Percentiles rank a stretch among this genome's conserved stretches.
phyloP scores from a whole-genome alignment of 1,140 invertebrate species.

The Drosophila arawakana region DNA sequence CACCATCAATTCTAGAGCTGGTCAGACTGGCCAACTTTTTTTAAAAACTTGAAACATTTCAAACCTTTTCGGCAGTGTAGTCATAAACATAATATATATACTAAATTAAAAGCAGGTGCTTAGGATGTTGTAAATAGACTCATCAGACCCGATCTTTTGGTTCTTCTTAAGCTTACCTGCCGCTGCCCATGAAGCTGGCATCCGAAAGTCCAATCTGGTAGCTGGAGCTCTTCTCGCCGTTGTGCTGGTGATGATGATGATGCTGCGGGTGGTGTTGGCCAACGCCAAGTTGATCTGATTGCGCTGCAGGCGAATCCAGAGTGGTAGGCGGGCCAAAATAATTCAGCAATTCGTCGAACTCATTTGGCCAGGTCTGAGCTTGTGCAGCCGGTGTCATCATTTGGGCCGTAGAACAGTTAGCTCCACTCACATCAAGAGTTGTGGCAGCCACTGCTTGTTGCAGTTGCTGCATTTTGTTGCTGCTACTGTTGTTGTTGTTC shows the following conservation, averaged over 20 bases:
- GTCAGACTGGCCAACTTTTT: constrained; percentile 46
- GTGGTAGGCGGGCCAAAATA: constrained; percentile 50
- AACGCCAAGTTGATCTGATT: not conserved
- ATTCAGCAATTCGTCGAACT: constrained; percentile 60
- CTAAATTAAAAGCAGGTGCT: constrained; percentile 57
- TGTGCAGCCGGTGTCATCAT: constrained; percentile 73
- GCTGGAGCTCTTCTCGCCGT: constrained; percentile 72
- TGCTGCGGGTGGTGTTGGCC: constrained; percentile 38
- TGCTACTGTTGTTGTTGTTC: constrained; percentile 49
- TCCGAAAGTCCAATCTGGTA: constrained; percentile 74
- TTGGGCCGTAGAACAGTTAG: constrained; percentile 69
- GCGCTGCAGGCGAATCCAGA: not conserved
- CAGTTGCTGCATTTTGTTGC: constrained; percentile 64
- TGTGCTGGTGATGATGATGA: constrained; percentile 43
- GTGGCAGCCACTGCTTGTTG: constrained; percentile 73
- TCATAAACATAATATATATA: constrained; percentile 12
- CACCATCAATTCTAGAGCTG: constrained; percentile 54
- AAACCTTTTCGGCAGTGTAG: constrained; percentile 9
- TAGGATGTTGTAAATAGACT: not conserved
- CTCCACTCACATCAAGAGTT: constrained; percentile 61
- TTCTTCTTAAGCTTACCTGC: constrained; percentile 58
- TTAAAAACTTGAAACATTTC: constrained; percentile 34
- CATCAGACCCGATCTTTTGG: not conserved
- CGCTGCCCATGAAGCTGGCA: constrained; percentile 71
- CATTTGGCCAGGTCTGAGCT: constrained; percentile 64